A percentile compares a stretch with the other conserved stretches of the same genome.
Conservation (phyloP, 2,797 vertebrate species). For the Urosaurus nigricauda region DNA sequence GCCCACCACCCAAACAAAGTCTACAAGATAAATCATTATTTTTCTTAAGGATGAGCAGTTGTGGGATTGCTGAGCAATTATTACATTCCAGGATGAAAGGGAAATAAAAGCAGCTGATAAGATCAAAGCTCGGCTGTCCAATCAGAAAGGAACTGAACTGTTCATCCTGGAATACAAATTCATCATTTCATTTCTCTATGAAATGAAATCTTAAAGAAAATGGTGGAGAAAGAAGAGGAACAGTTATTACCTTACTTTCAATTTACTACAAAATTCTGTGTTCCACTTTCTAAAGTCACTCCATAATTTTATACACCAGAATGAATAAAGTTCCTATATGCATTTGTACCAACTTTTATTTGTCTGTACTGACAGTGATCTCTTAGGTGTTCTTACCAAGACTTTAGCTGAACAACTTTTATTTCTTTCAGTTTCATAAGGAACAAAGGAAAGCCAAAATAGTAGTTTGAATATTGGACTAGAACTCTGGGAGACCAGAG, state of each 20-base stretch:
- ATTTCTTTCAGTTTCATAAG: background rate
- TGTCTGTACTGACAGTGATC: slow-evolving; percentile 38
- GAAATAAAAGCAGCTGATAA: background rate
- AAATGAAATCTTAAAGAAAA: slow-evolving; percentile 54
- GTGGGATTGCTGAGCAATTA: slow-evolving; percentile 27
- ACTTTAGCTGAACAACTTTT: slow-evolving; percentile 11
- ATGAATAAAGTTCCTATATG: slow-evolving; percentile 55
- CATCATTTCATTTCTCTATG: slow-evolving; percentile 14
- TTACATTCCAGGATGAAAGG: slow-evolving; percentile 22
- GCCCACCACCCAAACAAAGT: background rate
- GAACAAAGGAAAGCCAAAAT: too few species aligned
- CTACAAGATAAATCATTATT: slow-evolving; percentile 43
- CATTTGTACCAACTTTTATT: slow-evolving; percentile 28
- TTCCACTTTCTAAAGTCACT: slow-evolving; percentile 65
- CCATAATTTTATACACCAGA: slow-evolving; percentile 63
- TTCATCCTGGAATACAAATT: background rate
- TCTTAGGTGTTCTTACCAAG: background rate
- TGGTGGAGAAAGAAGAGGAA: slow-evolving; percentile 54
- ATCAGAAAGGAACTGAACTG: slow-evolving; percentile 29
- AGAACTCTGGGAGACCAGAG: too few species aligned
- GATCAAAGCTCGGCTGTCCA: slow-evolving; percentile 42
- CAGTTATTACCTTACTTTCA: slow-evolving; percentile 63
- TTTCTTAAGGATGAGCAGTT: slow-evolving; percentile 15
- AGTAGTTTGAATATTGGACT: too few species aligned
- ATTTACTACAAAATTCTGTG: slow-evolving; percentile 67